phyloP scores from a whole-genome alignment of 2,888 invertebrate species.

The Tenthredo distinguenda region DNA sequence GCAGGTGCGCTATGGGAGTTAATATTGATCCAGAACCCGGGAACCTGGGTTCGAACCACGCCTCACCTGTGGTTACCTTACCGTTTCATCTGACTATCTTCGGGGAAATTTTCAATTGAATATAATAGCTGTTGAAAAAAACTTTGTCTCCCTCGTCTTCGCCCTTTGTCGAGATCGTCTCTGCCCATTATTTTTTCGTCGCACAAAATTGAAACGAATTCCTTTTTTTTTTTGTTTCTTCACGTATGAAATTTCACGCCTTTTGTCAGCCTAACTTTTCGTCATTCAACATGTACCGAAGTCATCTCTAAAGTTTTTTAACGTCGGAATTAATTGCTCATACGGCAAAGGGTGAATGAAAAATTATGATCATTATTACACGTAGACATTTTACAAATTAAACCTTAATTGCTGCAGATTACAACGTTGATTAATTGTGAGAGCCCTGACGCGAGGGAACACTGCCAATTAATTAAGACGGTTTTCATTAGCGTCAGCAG shows the following conservation, averaged over 20 bases:
- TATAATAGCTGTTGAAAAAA: not conserved
- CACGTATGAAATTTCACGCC: not conserved
- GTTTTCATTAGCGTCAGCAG: constrained; percentile 44
- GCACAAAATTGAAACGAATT: not conserved
- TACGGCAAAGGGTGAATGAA: not conserved
- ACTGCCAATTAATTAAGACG: constrained; percentile 43
- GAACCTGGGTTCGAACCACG: constrained; percentile 52
- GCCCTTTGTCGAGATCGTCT: not conserved
- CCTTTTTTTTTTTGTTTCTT: not conserved
- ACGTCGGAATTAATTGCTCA: not conserved
- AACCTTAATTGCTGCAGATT: constrained; percentile 12
- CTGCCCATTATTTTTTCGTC: not conserved
- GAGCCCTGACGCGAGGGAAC: constrained; percentile 18
- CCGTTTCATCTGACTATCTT: constrained; percentile 25
- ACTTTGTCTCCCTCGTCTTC: not conserved
- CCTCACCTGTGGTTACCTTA: constrained; percentile 49
- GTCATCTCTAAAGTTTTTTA: not conserved
- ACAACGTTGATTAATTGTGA: constrained; percentile 16
- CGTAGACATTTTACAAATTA: not conserved
- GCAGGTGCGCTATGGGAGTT: constrained; percentile 51
- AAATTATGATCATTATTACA: not conserved
- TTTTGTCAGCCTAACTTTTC: not conserved
- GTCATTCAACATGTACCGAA: not conserved
- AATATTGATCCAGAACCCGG: constrained; percentile 52
- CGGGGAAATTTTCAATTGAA: not conserved